Conservation (phyloP, 2,113 vertebrate genomes). For the Urocynchramus pylzowi region DNA sequence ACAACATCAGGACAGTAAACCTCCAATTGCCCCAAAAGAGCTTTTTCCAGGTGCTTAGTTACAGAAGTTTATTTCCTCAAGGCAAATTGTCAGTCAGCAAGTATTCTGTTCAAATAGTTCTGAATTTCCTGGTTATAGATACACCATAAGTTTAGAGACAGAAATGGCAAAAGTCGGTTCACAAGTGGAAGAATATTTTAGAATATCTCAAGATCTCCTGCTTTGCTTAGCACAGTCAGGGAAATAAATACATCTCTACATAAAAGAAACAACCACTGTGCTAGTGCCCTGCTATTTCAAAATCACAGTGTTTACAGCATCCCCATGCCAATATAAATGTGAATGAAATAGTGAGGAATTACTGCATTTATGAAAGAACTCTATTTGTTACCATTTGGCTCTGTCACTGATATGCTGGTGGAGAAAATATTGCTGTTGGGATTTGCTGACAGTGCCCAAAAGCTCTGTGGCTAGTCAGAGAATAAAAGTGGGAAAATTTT, state of each 20-base stretch:
- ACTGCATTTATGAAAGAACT: not conserved
- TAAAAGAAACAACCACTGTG: not conserved
- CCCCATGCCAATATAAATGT: not conserved
- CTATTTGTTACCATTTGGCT: not conserved
- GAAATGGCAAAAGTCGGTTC: not conserved
- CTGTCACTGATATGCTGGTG: not conserved
- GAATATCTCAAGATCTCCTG: not conserved
- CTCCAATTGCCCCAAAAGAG: not conserved
- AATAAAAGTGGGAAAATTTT: not conserved
- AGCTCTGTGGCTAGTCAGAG: not conserved
- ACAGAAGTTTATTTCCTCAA: not conserved
- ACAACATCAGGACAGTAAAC: not conserved
- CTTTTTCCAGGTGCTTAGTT: not conserved
- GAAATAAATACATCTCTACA: not conserved
- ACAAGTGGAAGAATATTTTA: not conserved
- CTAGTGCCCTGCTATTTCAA: not conserved
- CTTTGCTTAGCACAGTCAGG: not conserved
- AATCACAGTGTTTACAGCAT: not conserved
- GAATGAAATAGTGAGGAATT: not conserved
- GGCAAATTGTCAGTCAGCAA: not conserved
- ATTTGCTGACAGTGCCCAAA: not conserved
- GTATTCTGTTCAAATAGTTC: not conserved
- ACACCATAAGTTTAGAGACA: not conserved
- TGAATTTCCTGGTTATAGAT: not conserved
- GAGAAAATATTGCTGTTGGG: not conserved